A percentile compares a stretch with the other conserved stretches of the same genome.
phyloP scores from a whole-genome alignment of 1,140 invertebrate genomes.

The Arctopsyche grandis region DNA sequence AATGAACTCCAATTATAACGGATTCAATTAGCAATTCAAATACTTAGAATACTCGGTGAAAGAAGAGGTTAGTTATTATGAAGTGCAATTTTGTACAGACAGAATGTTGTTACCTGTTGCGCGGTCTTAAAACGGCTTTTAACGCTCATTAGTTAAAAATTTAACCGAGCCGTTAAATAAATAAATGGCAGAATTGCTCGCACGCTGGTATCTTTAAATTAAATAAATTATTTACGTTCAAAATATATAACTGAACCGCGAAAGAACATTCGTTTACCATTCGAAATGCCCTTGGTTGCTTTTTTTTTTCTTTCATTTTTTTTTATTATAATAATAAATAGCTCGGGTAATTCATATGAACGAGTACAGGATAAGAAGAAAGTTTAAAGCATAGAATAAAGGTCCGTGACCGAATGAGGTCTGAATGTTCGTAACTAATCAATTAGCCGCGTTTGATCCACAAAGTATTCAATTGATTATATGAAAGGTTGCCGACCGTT shows the following conservation, averaged over 20 bases:
- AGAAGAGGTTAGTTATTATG: too few species aligned
- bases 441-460: slow-evolving; percentile 37
- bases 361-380: not conserved
- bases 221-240: slow-evolving; percentile 6
- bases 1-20: too few species aligned
- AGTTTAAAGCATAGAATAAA: slow-evolving; percentile 3
- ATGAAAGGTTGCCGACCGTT: not conserved
- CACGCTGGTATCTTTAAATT: not conserved
- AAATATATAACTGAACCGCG: not conserved
- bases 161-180: slow-evolving; percentile 26
- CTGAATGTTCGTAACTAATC: slow-evolving; percentile 40
- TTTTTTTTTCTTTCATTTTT: not conserved
- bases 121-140: not conserved
- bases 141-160: slow-evolving; percentile 30
- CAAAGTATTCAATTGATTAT: slow-evolving; percentile 40
- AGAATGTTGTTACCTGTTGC: slow-evolving; percentile 7
- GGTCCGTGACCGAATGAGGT: slow-evolving; percentile 23
- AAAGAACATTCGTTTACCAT: not conserved
- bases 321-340: not conserved
- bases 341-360: not conserved
- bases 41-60: too few species aligned
- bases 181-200: not conserved
- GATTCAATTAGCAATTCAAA: too few species aligned
- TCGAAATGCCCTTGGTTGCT: not conserved
- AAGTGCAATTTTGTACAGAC: too few species aligned